Evolutionary conservation across 2,888 invertebrate genomes (phyloP), one percentile per base, ranked within the genome.

Genomic region (Sarcophaga caerulescens): DNA sequence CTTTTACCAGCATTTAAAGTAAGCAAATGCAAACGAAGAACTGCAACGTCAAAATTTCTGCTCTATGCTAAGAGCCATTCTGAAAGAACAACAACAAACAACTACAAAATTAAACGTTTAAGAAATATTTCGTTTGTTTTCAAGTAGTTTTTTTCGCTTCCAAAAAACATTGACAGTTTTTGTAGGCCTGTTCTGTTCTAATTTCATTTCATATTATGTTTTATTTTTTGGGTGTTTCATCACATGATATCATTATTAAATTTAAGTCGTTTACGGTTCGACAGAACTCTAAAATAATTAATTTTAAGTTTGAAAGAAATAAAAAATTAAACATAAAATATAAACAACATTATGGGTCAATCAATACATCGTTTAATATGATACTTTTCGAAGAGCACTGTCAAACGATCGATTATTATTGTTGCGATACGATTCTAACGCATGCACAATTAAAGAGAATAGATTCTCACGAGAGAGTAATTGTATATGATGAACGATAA

Each of bases 111-210:
- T 14, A 75, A 70, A 45, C 84, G 77, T 86, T 86, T 78, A 86
- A 86, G 70, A 78, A 71, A 84, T 12, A 75, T 81, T 78, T 83
- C 78, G n/a, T 70, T 79, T 78, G 35, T 70, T 82, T 70, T 86
- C 35, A 44, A 78, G 84, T 70, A 75, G 59, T 81, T 78, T 81
- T 70, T 65, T 60, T 75, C 35, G 35, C 35, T 62, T 76, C 35
- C 66, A 65, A 77, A 59, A 12, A 47, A 66, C 81, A 84, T 78
- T 84, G 81, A 84, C 84, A 81, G 65, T 62, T 84, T 76, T 73
- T 81, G 74, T 71, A 60, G 52, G 65, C 66, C 35, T 35, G 8
- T 35, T 35, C 35, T 80, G 21, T 71, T 82, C 73, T 68, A 85
- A 80, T 76, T 82, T 81, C 25, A 25, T 74, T 66, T 66, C 1